Evolutionary conservation across 2,888 invertebrate species (phyloP).

Genomic region (Mythimna lalbum): DNA sequence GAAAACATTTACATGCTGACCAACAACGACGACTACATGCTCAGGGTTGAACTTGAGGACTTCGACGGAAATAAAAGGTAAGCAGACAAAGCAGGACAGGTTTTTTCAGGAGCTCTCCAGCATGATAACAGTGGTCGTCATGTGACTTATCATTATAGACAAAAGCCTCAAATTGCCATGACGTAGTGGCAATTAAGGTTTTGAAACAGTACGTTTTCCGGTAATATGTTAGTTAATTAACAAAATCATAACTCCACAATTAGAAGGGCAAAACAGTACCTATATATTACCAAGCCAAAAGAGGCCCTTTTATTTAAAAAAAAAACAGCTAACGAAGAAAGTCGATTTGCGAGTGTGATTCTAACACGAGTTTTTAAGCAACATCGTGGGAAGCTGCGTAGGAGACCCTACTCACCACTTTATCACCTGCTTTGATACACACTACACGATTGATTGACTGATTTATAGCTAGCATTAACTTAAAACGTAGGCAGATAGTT

Average conservation of each 20-base stretch:
- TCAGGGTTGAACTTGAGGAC: conserved; percentile 97
- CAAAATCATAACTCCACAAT: background rate
- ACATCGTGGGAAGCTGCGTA: conserved; percentile 33
- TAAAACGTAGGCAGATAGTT: conserved; percentile 1
- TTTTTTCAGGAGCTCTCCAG: background rate
- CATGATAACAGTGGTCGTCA: background rate
- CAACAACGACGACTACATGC: conserved; percentile 97
- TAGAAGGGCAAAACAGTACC: background rate
- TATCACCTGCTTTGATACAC: conserved; percentile 12
- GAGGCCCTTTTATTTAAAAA: background rate
- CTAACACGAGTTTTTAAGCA: background rate
- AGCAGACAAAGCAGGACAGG: conserved; percentile 21
- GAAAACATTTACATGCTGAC: conserved; percentile 98
- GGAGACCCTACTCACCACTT: conserved; percentile 19
- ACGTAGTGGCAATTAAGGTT: background rate
- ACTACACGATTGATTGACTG: conserved; percentile 14
- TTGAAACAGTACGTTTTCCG: background rate
- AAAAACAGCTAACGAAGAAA: background rate
- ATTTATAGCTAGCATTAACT: conserved; percentile 20
- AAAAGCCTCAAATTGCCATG: background rate
- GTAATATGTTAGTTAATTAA: background rate
- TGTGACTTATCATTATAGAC: background rate
- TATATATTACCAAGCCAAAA: background rate
- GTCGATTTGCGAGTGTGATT: background rate
- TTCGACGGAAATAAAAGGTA: conserved; percentile 98